phyloP scores from a whole-genome alignment of 2,113 vertebrate species.

The Natator depressus region DNA sequence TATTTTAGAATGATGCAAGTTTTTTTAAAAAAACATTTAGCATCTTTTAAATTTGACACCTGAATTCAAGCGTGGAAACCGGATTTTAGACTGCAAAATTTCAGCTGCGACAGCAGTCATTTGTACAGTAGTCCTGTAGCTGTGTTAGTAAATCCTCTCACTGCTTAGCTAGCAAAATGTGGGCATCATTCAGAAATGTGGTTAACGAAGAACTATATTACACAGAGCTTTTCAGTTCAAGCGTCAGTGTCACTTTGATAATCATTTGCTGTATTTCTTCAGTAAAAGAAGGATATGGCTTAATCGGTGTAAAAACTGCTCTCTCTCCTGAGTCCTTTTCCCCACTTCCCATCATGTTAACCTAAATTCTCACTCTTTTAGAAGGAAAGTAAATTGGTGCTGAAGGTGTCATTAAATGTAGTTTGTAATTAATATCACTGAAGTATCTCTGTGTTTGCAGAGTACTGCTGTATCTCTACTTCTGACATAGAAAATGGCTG shows the following conservation, averaged over 20 bases:
- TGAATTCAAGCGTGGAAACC: conserved; percentile 20
- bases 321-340: not conserved
- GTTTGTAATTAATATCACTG: conserved; percentile 22
- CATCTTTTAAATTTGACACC: not conserved
- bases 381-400: not conserved
- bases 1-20: not conserved
- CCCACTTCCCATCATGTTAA: not conserved
- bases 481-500: conserved; percentile 19
- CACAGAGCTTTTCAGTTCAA: not conserved
- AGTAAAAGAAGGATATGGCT: not conserved
- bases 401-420: conserved; percentile 30
- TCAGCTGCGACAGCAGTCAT: conserved; percentile 65
- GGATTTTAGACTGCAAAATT: conserved; percentile 43
- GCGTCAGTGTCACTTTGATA: not conserved
- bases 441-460: conserved; percentile 12
- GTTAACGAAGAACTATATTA: not conserved
- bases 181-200: conserved; percentile 46
- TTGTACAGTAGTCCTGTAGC: conserved; percentile 10
- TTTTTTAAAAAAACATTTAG: not conserved
- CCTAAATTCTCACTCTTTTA: not conserved
- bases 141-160: conserved; percentile 48
- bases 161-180: conserved; percentile 52
- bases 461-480: not conserved
- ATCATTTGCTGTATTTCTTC: not conserved
- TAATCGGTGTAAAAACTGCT: not conserved